A percentile compares a stretch with the other conserved stretches of the same genome.
Conservation (phyloP, 2,113 vertebrate genomes). For the Mesitornis unicolor region DNA sequence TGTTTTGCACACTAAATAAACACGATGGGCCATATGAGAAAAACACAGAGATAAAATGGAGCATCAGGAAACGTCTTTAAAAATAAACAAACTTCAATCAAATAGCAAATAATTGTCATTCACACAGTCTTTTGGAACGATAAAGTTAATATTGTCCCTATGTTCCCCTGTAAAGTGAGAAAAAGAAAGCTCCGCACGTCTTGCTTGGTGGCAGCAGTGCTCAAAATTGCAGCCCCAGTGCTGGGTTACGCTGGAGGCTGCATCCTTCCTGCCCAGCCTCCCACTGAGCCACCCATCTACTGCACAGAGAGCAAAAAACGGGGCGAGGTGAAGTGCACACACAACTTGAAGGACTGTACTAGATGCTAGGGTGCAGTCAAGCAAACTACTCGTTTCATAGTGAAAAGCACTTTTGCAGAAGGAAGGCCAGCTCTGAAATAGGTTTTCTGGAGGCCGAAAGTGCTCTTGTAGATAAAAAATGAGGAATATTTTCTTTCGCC, state of each 20-base stretch:
- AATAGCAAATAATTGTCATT: not conserved
- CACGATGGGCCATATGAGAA: not conserved
- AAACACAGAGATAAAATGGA: not conserved
- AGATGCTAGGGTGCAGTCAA: not conserved
- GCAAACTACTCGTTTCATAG: fast-evolving
- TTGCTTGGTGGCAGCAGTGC: not conserved
- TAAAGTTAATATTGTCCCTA: not conserved
- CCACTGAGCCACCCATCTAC: fast-evolving
- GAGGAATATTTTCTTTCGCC: not conserved
- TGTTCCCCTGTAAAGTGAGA: not conserved
- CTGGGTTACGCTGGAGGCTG: not conserved
- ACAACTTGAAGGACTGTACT: not conserved
- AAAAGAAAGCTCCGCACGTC: not conserved
- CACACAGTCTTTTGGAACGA: not conserved
- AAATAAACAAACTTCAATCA: not conserved
- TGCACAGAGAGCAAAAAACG: fast-evolving
- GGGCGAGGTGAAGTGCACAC: not conserved
- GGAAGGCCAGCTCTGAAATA: not conserved
- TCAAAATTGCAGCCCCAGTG: not conserved
- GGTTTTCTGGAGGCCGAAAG: not conserved
- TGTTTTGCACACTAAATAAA: not conserved
- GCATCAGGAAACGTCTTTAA: not conserved
- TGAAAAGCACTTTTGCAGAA: not conserved
- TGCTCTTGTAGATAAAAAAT: not conserved
- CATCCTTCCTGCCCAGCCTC: not conserved